phyloP scores from a whole-genome alignment of 2,888 invertebrate genomes.

The Liodrosophila aerea region DNA sequence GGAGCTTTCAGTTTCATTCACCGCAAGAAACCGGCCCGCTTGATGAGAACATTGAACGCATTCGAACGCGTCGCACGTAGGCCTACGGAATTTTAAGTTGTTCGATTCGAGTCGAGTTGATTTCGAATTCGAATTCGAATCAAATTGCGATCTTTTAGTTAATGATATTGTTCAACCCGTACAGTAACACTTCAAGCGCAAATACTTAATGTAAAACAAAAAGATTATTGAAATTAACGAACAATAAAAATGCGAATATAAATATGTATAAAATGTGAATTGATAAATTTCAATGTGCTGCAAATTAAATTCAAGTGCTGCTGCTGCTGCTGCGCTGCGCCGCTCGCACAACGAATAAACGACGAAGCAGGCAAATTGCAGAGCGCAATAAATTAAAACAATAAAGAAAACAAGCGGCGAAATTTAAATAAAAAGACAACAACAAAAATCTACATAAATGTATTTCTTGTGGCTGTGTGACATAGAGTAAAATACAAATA shows the following conservation, averaged over 20 bases:
- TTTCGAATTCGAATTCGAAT: conserved; percentile 16
- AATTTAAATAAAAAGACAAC: conserved; percentile 34
- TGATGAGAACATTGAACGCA: conserved; percentile 72
- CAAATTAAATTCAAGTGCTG: conserved; percentile 77
- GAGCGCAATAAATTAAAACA: conserved; percentile 76
- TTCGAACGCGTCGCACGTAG: conserved; percentile 70
- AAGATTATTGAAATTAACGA: too few relatives aligned
- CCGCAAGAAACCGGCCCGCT: conserved; percentile 63
- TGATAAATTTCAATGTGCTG: conserved; percentile 69
- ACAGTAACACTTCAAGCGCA: conserved; percentile 12
- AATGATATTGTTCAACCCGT: conserved; percentile 59
- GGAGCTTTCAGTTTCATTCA: conserved; percentile 66
- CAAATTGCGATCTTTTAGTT: conserved; percentile 11
- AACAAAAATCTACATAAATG: conserved; percentile 70
- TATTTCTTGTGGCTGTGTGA: conserved; percentile 64
- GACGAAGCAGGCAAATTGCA: conserved; percentile 66
- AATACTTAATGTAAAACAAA: too few relatives aligned
- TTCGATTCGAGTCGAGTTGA: conserved; percentile 26
- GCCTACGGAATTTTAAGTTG: conserved; percentile 48
- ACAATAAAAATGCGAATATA: not conserved
- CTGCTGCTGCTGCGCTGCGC: conserved; percentile 32
- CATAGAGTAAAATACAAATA: conserved; percentile 29
- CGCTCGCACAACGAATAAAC: conserved; percentile 62
- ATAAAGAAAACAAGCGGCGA: conserved; percentile 48
- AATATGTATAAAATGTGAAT: conserved; percentile 59